Evolutionary conservation across 2,113 vertebrate species (phyloP), one percentile per base, ranked within the genome.

Genomic region (Ochotona curzoniae): DNA sequence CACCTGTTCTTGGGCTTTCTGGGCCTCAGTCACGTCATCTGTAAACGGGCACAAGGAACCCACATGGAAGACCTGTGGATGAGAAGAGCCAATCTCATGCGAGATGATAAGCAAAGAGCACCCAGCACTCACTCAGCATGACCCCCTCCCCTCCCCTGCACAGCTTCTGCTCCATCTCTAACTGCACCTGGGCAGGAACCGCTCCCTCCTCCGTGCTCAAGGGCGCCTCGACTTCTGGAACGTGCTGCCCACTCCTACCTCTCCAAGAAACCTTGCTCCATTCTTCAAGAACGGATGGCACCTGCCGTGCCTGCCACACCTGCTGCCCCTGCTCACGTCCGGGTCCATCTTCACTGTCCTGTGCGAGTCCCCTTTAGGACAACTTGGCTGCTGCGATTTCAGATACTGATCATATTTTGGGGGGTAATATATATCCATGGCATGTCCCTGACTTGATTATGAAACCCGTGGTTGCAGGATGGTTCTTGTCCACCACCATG

Each of bases 311-410:
- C 38, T 44, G 38, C 38, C 38, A 44, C 38, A 44, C 38, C 38
- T 44, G 38, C 38, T 44, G 38, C 38, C 38, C 38, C 38, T 44
- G 38, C 38, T 44, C 38, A 44, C 38, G 38, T 44, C 38, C 4
- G 0, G 11, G 35, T 21, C 79, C 30, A 15, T 76, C 88, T 79
- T 26, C 30, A 73, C 57, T 4, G n/a, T 14, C 13, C 26, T 9
- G 20, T 83, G 14, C n/a, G 69, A 35, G 69, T 74, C 11, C 30
- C 35, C 35, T 88, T 60, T 57, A 79, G 75, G 83, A 93, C 57
- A 51, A 30, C 60, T n/a, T 14, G 47, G 17, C 63, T 60, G 51
- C 71, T 90, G 74, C 78, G 79, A 26, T 83, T 82, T 93, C 73
- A 83, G 69, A 30, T 80, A 69, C 87, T 83, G 67, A 61, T 5